These are phyloP conservation scores for Altica lythri DNA, from an alignment of 2,888 invertebrate species.

Conservation along the genomic window DNA sequence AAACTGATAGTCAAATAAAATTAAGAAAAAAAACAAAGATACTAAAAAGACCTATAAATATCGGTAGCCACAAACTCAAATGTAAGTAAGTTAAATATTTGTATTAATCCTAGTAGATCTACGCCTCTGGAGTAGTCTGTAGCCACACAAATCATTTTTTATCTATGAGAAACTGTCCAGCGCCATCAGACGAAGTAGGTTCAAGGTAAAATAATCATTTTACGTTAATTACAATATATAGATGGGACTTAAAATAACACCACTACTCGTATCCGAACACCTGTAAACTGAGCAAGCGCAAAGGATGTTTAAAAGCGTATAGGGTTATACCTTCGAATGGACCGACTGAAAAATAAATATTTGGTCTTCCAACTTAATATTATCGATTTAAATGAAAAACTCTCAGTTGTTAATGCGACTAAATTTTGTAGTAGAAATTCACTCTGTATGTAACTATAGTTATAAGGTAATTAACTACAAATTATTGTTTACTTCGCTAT, in stretches of 20 bases:
- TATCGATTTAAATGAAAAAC: no score
- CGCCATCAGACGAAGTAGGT: constrained; percentile 34
- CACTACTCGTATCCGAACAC: constrained; percentile 31
- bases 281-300: constrained; percentile 40
- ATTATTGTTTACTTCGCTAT: neutral
- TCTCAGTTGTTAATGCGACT: no score
- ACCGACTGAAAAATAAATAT: no score
- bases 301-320: constrained; percentile 22
- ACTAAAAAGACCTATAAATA: no score
- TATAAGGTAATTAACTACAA: neutral
- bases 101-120: neutral
- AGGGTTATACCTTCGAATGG: no score
- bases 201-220: constrained; percentile 42
- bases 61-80: no score
- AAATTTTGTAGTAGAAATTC: no score
- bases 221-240: constrained; percentile 35
- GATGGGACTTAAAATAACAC: constrained; percentile 35
- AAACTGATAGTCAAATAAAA: no score
- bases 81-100: no score
- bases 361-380: no score
- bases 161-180: constrained; percentile 32
- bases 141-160: constrained; percentile 23
- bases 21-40: no score
- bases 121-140: constrained; percentile 3
- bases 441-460: neutral